Percentiles rank a stretch among this genome's conserved stretches.
Conservation (phyloP, 2,797 vertebrate genomes). For the Brotogeris chrysoptera region DNA sequence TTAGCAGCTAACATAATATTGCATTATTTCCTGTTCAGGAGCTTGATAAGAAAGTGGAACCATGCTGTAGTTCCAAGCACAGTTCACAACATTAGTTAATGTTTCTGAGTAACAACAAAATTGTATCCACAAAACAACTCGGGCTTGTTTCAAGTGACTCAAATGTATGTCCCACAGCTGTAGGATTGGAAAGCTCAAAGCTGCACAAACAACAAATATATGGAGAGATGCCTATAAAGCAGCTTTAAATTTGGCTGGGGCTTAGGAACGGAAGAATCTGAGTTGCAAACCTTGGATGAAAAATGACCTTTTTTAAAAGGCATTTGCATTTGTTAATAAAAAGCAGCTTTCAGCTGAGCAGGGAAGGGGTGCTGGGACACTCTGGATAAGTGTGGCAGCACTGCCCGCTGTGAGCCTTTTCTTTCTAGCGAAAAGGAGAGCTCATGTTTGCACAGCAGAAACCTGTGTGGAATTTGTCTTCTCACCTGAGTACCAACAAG, state of each 20-base stretch:
- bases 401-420: background rate
- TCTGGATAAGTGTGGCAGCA: background rate
- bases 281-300: slow-evolving; percentile 42
- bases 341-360: slow-evolving; percentile 16
- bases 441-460: background rate
- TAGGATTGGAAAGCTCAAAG: slow-evolving; percentile 40
- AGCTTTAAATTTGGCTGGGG: slow-evolving; percentile 51
- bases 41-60: slow-evolving; percentile 3
- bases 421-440: background rate
- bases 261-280: slow-evolving; percentile 24
- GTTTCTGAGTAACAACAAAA: slow-evolving; percentile 9
- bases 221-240: slow-evolving; percentile 52
- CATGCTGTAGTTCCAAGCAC: background rate
- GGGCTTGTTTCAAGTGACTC: slow-evolving; percentile 18
- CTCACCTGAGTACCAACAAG: background rate
- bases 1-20: background rate
- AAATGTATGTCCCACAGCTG: slow-evolving; percentile 58
- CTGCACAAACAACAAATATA: slow-evolving; percentile 48
- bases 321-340: slow-evolving; percentile 41
- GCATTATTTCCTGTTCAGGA: slow-evolving; percentile 40
- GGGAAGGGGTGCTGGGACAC: background rate
- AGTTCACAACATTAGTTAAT: background rate
- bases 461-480: background rate
- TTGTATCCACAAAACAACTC: background rate
- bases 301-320: background rate